Conservation (phyloP, 2,888 invertebrate genomes). For the Thumatha senex region DNA sequence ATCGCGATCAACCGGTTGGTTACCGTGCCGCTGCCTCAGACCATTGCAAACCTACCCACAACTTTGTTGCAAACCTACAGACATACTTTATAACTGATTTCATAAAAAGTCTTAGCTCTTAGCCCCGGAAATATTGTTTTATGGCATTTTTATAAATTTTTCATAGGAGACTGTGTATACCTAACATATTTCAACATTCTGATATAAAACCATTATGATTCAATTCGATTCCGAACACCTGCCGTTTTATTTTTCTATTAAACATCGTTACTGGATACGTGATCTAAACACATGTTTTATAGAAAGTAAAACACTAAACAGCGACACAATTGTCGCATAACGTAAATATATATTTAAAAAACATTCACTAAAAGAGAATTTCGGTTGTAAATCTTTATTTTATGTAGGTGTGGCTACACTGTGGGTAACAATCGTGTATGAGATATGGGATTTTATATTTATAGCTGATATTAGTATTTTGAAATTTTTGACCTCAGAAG, state of each 20-base stretch:
- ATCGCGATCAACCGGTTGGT: too few species aligned
- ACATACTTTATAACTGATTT: too few species aligned
- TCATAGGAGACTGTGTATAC: neutral
- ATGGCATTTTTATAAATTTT: neutral
- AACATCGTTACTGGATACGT: slow-evolving; percentile 2
- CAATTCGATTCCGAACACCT: slow-evolving; percentile 9
- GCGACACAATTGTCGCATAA: slow-evolving; percentile 22
- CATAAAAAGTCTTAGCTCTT: too few species aligned
- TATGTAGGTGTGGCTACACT: slow-evolving; percentile 19
- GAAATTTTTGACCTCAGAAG: slow-evolving; percentile 7
- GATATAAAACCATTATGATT: slow-evolving; percentile 5
- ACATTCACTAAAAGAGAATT: slow-evolving; percentile 15
- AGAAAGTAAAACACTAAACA: slow-evolving; percentile 14
- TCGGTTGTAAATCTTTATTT: slow-evolving; percentile 34
- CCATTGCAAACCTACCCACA: too few species aligned
- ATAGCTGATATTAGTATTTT: slow-evolving; percentile 23
- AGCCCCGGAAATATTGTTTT: neutral
- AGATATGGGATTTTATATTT: slow-evolving; percentile 36
- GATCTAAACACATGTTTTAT: slow-evolving; percentile 8
- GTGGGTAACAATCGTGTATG: slow-evolving; percentile 28
- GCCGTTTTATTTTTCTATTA: slow-evolving; percentile 11
- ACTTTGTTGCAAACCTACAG: too few species aligned
- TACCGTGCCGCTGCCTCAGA: too few species aligned
- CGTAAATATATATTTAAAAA: slow-evolving; percentile 29
- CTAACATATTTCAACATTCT: neutral